Conservation (phyloP, 2,888 invertebrate species). For the Oligia fasciuncula region DNA sequence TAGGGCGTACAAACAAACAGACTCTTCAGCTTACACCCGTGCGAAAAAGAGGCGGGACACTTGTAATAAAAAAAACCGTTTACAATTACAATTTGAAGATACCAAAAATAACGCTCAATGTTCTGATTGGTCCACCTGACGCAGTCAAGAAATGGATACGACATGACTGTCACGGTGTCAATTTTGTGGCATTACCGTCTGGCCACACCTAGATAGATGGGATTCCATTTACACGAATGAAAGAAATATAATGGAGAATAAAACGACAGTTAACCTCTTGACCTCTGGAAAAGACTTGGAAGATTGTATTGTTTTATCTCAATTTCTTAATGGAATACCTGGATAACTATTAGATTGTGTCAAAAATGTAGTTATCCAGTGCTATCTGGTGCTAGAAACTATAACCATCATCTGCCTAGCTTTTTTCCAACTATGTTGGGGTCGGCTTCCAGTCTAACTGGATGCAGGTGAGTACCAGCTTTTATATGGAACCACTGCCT, state of each 20-base stretch:
- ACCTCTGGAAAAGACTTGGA: constrained; percentile 2
- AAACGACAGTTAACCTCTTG: constrained; percentile 27
- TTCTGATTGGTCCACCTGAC: constrained; percentile 42
- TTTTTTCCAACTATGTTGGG: no score
- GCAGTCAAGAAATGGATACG: constrained; percentile 40
- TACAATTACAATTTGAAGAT: constrained; percentile 36
- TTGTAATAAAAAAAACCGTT: neutral
- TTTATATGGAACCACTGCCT: no score
- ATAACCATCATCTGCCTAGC: no score
- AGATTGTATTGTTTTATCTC: neutral
- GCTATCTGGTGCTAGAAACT: neutral
- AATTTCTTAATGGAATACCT: neutral
- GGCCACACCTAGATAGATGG: constrained; percentile 20
- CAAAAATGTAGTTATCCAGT: no score
- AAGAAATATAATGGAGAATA: constrained; percentile 51
- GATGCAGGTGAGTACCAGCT: no score
- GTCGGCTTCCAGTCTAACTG: no score
- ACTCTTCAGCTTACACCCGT: no score
- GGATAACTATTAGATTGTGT: neutral
- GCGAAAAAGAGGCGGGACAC: neutral
- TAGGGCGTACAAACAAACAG: no score
- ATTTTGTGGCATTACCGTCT: constrained; percentile 56
- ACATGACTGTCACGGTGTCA: constrained; percentile 56
- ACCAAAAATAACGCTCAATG: constrained; percentile 32
- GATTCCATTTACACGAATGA: constrained; percentile 39